Evolutionary conservation across 2,888 invertebrate species (phyloP), one percentile per base, ranked within the genome.

Genomic region (Leptopilina syphax): DNA sequence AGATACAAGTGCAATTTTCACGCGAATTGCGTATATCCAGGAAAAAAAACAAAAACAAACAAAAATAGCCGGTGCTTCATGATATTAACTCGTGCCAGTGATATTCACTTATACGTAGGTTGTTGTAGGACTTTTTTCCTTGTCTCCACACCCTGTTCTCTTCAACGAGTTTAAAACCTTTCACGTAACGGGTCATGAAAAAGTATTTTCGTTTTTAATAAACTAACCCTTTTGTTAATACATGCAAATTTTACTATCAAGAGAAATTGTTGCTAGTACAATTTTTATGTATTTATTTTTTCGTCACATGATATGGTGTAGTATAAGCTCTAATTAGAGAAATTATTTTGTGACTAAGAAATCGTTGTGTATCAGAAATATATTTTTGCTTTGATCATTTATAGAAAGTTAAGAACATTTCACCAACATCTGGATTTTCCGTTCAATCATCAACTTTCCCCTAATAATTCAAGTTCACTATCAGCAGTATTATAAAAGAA

Each of bases 101-200:
- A 87, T 87, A 84, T 87, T 84, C 83, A 83, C 85, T 87, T 87
- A 87, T 81, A 84, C 81, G 83, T 84, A 83, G 83, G 83, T 80
- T 80, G 77, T 57, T 76, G 76, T 73, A 73, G 70, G 68, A 76
- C 57, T 80, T 81, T 83, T 57, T 83, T 81, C 76, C 77, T 63
- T 77, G 60, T 60, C 80, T 80, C 80, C 83, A 82, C 81, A 81
- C 82, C 81, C 80, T 80, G 66, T 80, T 81, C 79, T 77, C 79
- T 81, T 81, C 63, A 65, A 57, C 79, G 60, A 60, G 12, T 57
- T 79, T 67, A 47, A 60, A 12, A 66, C 54, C 63, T 77, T 65
- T 67, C 66, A 65, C 65, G 41, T 77, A 77, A 77, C 77, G 77
- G 77, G 77, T 77, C n/a, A n/a, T 63, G 44, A 44, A 63, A 63